phyloP scores from a whole-genome alignment of 2,113 vertebrate species.

The Lasiurus borealis region DNA sequence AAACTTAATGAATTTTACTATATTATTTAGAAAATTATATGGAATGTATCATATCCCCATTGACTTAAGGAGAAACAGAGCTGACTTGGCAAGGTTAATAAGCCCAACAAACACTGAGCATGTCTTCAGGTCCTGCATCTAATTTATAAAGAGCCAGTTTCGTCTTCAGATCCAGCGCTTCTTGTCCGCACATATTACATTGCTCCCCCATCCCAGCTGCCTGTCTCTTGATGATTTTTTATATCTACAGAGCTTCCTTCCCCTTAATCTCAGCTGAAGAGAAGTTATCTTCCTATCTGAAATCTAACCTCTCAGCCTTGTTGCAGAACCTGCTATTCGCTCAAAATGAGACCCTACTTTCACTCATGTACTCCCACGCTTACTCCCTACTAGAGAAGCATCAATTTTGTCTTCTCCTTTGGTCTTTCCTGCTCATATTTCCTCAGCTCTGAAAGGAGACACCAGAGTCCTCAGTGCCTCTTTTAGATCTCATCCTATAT shows the following conservation, averaged over 20 bases:
- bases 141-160: neutral
- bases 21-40: neutral
- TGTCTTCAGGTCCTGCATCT: neutral
- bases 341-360: constrained; percentile 27
- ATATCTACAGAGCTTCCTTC: constrained; percentile 29
- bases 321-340: neutral
- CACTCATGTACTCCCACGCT: neutral
- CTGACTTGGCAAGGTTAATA: neutral
- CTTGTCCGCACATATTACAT: neutral
- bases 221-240: neutral
- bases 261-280: constrained; percentile 2
- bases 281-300: constrained; percentile 56
- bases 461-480: constrained; percentile 22
- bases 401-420: constrained; percentile 64
- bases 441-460: constrained; percentile 71
- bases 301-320: constrained; percentile 58
- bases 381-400: neutral
- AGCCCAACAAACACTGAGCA: neutral
- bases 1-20: neutral
- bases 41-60: neutral
- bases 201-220: neutral
- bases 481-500: constrained; percentile 63
- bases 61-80: neutral
- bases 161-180: neutral
- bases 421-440: constrained; percentile 73